A percentile compares a stretch with the other conserved stretches of the same genome.
Conservation (phyloP, 2,113 vertebrate genomes). For the Nothoprocta perdicaria region DNA sequence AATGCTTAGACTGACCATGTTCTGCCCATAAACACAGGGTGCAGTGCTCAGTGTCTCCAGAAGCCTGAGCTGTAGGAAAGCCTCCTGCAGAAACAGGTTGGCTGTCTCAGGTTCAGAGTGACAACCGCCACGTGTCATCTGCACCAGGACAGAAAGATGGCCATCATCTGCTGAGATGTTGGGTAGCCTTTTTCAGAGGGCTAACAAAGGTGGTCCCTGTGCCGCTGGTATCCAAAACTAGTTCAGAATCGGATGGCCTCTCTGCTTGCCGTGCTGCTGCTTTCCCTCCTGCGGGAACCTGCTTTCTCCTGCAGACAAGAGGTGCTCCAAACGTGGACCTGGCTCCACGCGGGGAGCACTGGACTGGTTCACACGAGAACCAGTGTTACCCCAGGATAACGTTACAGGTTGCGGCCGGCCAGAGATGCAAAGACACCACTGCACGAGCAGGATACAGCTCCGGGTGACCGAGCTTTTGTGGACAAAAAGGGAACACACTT, state of each 20-base stretch:
- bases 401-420: not conserved
- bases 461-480: not conserved
- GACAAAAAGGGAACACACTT: not conserved
- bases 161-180: not conserved
- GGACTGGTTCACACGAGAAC: not conserved
- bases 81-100: not conserved
- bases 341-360: accelerated
- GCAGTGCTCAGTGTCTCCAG: not conserved
- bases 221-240: not conserved
- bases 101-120: not conserved
- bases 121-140: accelerated
- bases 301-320: not conserved
- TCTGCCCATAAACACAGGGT: not conserved
- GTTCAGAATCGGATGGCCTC: not conserved
- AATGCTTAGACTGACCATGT: not conserved
- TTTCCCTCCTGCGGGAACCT: not conserved
- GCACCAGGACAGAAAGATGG: too few relatives aligned
- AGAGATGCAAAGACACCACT: not conserved
- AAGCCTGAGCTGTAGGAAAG: not conserved
- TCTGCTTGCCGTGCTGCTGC: not conserved
- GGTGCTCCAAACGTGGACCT: not conserved
- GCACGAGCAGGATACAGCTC: not conserved
- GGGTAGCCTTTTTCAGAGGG: not conserved
- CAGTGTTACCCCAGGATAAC: not conserved
- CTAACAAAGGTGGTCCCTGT: not conserved